Base-by-base conservation (phyloP, 2,113 vertebrate genomes). In the Ceyx margarethae region DNA sequence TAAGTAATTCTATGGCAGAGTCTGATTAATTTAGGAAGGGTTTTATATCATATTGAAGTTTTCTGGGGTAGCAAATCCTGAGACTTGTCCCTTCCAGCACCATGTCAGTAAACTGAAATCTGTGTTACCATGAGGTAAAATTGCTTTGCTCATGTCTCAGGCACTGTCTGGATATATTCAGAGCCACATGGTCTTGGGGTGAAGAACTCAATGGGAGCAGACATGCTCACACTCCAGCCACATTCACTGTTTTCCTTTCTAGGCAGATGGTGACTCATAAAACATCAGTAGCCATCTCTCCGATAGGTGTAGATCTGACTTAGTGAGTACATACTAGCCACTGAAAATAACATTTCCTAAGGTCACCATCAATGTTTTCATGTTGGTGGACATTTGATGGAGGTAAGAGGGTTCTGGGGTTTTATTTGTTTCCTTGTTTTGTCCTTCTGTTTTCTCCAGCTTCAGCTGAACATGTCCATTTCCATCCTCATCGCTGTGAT, bases 141-240 rank as follows among this genome's bases (percentile, higher is more conserved):
- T 5, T 6, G 4, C 5, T 46, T 25, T 46, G 10, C 31, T 73
- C 6, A 6, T 48, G 56, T 21, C 21, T 60, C 51, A 15, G 21
- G 6, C 42, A 29, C 33, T 50, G 28, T 10, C 11, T 4, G 1
- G 15, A 8, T 67, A 22, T 60, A 17, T 68, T 51, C 19, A 61
- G 56, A 37, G 33, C 18, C 25, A 33, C 19, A 5, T 0, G 0
- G 19, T 11, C 19, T 8, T 31, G 25, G 8, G 6, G 26, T 54
- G 23, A 67, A 42, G 53, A 33, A 20, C 3, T 18, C 4, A 2
- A 5, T 0, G 5, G 40, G 33, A 4, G 6, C 45, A 54, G 42
- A 26, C 2, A 1, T 10, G 6, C 14, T n/a, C 42, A 28, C 2
- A 1, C 10, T n/a, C 51, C 35, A 60, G 28, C 29, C 17, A 4